Evolutionary conservation across 1,140 invertebrate species (phyloP).

Genomic region (Drosophila setifemur): DNA sequence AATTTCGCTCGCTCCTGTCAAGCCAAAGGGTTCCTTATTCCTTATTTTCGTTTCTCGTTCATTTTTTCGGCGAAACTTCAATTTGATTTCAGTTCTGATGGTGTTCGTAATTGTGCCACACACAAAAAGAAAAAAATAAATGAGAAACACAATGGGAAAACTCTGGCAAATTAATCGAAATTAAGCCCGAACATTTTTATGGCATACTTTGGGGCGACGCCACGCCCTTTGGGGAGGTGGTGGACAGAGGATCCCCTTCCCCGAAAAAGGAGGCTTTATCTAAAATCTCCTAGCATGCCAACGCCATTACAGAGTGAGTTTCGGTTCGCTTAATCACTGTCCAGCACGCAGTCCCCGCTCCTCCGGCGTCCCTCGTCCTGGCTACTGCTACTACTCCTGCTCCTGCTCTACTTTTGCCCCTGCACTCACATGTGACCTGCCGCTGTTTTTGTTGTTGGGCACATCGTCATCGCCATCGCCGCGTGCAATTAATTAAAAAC

Average conservation of each 20-base stretch:
- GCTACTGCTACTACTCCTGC: not conserved
- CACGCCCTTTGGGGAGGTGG: constrained; percentile 39
- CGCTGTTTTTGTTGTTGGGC: constrained; percentile 11
- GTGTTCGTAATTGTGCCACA: constrained; percentile 58
- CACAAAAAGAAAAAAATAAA: not conserved
- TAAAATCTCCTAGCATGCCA: constrained; percentile 70
- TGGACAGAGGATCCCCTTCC: not conserved
- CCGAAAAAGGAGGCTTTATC: constrained; percentile 32
- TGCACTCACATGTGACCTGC: constrained; percentile 31
- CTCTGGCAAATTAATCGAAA: constrained; percentile 71
- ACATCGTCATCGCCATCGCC: constrained; percentile 41
- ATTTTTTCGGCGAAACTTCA: constrained; percentile 23
- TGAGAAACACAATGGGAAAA: constrained; percentile 28
- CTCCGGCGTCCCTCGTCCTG: constrained; percentile 4
- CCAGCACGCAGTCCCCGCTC: constrained; percentile 55
- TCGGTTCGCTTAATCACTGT: constrained; percentile 64
- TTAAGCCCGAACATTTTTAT: constrained; percentile 68
- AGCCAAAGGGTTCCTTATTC: constrained; percentile 43
- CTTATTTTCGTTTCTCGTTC: not conserved
- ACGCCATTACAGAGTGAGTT: constrained; percentile 43
- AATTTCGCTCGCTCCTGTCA: constrained; percentile 55
- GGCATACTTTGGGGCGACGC: constrained; percentile 56
- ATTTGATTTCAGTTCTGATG: constrained; percentile 63
- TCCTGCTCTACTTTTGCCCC: not conserved
- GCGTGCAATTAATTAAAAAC: constrained; percentile 83